Evolutionary conservation across 1,140 invertebrate species (phyloP).

Genomic region (Zaprionus taronus): DNA sequence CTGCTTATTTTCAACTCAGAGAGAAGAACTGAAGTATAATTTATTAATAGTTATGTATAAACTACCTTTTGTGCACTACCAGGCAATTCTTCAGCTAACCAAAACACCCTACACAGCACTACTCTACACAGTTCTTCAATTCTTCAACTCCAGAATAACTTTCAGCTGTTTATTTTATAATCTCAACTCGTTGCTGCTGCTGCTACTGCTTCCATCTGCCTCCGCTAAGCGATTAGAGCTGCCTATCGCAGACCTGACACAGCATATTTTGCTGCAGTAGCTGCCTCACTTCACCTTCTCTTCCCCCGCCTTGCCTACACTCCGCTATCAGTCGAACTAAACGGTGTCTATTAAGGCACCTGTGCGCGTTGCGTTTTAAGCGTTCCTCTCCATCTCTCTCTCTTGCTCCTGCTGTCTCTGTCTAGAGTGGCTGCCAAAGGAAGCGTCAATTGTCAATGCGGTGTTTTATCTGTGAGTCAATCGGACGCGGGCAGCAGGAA

Average conservation of each 20-base stretch:
- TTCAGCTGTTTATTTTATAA: background rate
- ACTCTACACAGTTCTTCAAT: background rate
- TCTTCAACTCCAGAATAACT: background rate
- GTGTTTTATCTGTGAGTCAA: conserved; percentile 42
- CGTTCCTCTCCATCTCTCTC: background rate
- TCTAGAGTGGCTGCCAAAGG: conserved; percentile 19
- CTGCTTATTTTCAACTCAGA: background rate
- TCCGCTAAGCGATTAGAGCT: background rate
- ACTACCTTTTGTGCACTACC: background rate
- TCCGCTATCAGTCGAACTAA: conserved; percentile 31
- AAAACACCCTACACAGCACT: background rate
- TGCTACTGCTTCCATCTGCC: background rate
- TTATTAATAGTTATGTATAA: background rate
- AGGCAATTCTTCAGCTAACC: too few relatives aligned
- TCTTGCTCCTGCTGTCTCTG: background rate
- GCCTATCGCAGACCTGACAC: conserved; percentile 3
- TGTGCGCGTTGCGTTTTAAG: conserved; percentile 29
- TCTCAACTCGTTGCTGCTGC: background rate
- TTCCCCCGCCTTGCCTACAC: background rate
- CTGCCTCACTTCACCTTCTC: background rate
- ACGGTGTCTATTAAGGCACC: conserved; percentile 41
- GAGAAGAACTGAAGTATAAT: too few relatives aligned
- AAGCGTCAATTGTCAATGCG: conserved; percentile 55
- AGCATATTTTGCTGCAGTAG: background rate
- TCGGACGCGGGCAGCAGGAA: conserved; percentile 20